Evolutionary conservation across 2,797 vertebrate genomes (phyloP), one percentile per base, ranked within the genome.

Genomic region (Cyprinodon diabolis): DNA sequence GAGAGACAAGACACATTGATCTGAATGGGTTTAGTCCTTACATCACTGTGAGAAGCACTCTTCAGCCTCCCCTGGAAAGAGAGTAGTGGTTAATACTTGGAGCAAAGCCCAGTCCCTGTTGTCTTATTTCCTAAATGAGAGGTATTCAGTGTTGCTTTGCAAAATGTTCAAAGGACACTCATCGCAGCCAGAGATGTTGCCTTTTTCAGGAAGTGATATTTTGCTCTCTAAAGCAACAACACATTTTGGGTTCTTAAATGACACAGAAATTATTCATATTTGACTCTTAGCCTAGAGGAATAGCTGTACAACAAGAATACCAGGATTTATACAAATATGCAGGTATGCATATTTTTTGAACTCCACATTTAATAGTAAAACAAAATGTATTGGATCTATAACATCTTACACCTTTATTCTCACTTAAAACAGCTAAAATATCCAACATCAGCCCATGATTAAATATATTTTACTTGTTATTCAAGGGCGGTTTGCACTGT

Each of bases 11-110:
- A 96, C 91, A 96, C 93, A 95, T 92, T 91, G 90, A 97, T 93
- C 94, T 94, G 51, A 86, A 93, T 89, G 87, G 86, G 86, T 94
- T 93, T 94, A 93, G 86, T 95, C 91, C 98, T 98, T 98, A 99
- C 97, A 97, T 99, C 98, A 95, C 97, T 97, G 96, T 99, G 98
- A 97, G 97, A 97, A 95, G 96, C 96, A 94, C 94, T 95, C 97
- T 98, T 99, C 97, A 96, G 96, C 95, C 97, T 99, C 96, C 97
- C 97, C 98, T 99, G 97, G 93, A 96, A 96, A 98, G 95, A 99
- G 94, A 96, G 92, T 91, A 95, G 90, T 83, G 91, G 92, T 95
- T 94, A 94, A 95, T 93, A 94, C 83, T 88, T 85, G 74, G 89
- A 91, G 79, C 87, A 86, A 83, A 79, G 79, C 86, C 89, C 79